A percentile compares a stretch with the other conserved stretches of the same genome.
phyloP scores from a whole-genome alignment of 2,797 vertebrate species.

The Neomorphus geoffroyi region DNA sequence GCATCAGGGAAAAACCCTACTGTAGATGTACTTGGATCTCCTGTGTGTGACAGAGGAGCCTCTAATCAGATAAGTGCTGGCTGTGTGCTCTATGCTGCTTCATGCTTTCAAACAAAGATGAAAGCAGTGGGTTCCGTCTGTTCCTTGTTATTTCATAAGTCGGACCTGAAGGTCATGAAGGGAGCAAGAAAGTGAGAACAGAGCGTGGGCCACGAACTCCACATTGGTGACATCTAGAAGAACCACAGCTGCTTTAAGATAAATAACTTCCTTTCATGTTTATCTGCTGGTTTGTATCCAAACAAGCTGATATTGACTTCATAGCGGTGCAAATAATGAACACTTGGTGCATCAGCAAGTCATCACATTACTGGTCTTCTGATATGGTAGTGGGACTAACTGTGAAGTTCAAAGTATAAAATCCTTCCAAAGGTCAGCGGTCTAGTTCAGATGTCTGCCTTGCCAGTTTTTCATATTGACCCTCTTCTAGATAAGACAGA shows the following conservation, averaged over 20 bases:
- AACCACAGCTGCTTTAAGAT: background rate
- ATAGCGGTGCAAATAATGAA: background rate
- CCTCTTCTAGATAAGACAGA: background rate
- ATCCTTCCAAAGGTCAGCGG: background rate
- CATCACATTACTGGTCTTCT: background rate
- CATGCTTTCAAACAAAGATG: background rate
- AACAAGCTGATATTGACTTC: background rate
- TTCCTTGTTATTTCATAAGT: background rate
- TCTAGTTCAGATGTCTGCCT: background rate
- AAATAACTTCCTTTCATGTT: background rate
- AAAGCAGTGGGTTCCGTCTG: background rate
- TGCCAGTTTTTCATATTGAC: background rate
- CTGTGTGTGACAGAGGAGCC: background rate
- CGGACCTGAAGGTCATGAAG: background rate
- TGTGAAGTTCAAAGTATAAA: background rate
- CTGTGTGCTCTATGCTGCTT: background rate
- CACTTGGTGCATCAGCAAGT: background rate
- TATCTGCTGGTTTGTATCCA: background rate
- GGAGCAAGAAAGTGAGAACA: background rate
- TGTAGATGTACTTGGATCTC: fast-evolving
- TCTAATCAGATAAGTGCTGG: background rate
- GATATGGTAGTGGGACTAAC: background rate
- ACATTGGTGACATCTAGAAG: background rate
- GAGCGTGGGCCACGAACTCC: background rate
- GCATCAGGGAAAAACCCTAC: background rate